These are phyloP conservation scores for Parasteatoda tepidariorum DNA, from an alignment of 1,140 invertebrate species.

Conservation along the genomic window DNA sequence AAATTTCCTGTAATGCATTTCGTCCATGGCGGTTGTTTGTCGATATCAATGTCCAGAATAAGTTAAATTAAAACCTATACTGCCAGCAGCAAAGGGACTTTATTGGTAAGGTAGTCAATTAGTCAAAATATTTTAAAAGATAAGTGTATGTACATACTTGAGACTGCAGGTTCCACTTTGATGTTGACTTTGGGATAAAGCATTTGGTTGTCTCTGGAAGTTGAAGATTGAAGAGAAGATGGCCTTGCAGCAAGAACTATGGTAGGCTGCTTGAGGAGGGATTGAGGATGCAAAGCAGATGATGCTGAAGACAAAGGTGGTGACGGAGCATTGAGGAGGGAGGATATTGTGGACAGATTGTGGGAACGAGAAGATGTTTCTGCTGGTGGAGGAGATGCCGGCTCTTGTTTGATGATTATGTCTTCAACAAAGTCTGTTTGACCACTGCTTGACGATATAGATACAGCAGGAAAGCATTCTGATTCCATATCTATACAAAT, in stretches of 20 bases:
- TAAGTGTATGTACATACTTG: constrained; percentile 15
- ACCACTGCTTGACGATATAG: constrained; percentile 73
- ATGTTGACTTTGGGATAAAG: constrained; percentile 74
- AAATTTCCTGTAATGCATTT: too few relatives aligned
- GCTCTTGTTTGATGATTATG: constrained; percentile 69
- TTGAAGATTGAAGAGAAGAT: constrained; percentile 6
- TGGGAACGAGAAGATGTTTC: constrained; percentile 70
- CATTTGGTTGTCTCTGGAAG: constrained; percentile 31
- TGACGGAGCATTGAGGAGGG: constrained; percentile 68
- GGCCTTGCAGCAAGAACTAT: constrained; percentile 70
- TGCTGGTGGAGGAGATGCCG: constrained; percentile 65
- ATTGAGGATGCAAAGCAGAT: constrained; percentile 65
- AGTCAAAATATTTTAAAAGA: too few relatives aligned
- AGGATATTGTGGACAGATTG: constrained; percentile 68
- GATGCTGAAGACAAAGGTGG: constrained; percentile 53
- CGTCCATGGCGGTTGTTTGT: too few relatives aligned
- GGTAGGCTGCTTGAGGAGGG: constrained; percentile 72
- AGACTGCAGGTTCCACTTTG: constrained; percentile 65
- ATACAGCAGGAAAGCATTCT: constrained; percentile 82
- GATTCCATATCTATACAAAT: constrained; percentile 81
- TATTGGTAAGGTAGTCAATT: too few relatives aligned
- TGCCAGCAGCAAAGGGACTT: too few relatives aligned
- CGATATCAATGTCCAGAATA: too few relatives aligned
- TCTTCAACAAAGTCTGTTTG: constrained; percentile 61
- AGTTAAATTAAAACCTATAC: too few relatives aligned